phyloP scores from a whole-genome alignment of 23 tunicate genomes.

The Clavelina lepadiformis region DNA sequence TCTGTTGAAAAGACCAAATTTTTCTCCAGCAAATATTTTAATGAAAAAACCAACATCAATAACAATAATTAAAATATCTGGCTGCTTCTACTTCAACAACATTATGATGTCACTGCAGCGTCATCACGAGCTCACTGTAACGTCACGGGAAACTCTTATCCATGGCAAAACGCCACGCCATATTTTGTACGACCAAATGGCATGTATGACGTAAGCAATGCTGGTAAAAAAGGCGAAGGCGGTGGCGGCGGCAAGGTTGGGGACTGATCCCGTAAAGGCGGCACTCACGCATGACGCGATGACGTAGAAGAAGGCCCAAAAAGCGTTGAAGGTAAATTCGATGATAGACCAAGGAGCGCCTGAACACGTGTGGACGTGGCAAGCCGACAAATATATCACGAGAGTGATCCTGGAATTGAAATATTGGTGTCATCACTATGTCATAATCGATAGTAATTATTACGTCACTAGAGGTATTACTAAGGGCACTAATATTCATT shows the following conservation, averaged over 20 bases:
- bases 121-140: too few relatives aligned
- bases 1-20: too few relatives aligned
- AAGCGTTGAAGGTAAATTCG: constrained; percentile 40
- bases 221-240: constrained; percentile 57
- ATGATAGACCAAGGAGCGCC: constrained; percentile 70
- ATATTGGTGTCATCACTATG: too few relatives aligned
- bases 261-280: neutral
- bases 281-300: constrained; percentile 58
- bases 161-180: constrained; percentile 61
- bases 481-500: too few relatives aligned
- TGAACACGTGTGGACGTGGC: constrained; percentile 34
- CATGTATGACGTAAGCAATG: constrained; percentile 44
- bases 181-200: constrained; percentile 26
- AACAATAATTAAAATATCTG: too few relatives aligned
- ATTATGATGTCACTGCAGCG: too few relatives aligned
- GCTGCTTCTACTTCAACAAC: too few relatives aligned
- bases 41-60: too few relatives aligned
- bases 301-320: constrained; percentile 51
- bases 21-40: too few relatives aligned
- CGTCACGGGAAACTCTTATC: too few relatives aligned
- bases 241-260: constrained; percentile 31
- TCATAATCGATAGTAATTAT: too few relatives aligned
- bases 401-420: constrained; percentile 37
- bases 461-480: too few relatives aligned
- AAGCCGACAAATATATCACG: constrained; percentile 37